Evolutionary conservation across 2,797 vertebrate species (phyloP).

Genomic region (Darevskia mixta): DNA sequence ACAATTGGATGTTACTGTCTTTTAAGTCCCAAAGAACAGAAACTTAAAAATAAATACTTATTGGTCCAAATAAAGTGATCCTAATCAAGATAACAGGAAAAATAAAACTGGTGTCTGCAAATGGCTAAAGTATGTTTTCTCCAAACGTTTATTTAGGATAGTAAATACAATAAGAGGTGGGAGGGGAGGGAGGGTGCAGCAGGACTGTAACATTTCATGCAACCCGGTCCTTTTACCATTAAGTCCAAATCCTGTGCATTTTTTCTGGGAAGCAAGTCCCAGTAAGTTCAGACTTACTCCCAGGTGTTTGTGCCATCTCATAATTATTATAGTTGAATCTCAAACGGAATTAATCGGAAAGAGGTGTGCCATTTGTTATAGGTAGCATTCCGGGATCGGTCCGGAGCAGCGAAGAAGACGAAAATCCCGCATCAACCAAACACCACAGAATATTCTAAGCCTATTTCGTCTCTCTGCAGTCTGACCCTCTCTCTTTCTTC

Average conservation of each 20-base stretch:
- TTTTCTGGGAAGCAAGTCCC: not conserved
- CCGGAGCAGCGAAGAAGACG: not conserved
- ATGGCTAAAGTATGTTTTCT: not conserved
- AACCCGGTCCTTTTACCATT: not conserved
- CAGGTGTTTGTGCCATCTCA: not conserved
- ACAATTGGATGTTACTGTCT: not conserved
- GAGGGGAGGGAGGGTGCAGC: not conserved
- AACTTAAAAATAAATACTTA: not conserved
- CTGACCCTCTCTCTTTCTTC: not conserved
- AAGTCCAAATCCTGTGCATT: not conserved
- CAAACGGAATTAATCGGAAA: not conserved
- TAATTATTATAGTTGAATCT: not conserved
- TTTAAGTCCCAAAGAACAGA: not conserved
- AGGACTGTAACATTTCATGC: not conserved
- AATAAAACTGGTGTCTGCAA: too few relatives aligned
- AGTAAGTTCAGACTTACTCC: not conserved
- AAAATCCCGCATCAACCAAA: not conserved
- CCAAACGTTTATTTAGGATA: constrained; percentile 5
- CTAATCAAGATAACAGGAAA: not conserved
- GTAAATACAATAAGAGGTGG: not conserved
- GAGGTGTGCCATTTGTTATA: not conserved
- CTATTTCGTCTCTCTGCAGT: not conserved
- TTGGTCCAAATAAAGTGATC: not conserved
- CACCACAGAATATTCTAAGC: too few relatives aligned
- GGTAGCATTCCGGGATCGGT: not conserved